These are phyloP conservation scores for Crotophaga sulcirostris DNA, from an alignment of 2,113 vertebrate species.

Conservation along the genomic window DNA sequence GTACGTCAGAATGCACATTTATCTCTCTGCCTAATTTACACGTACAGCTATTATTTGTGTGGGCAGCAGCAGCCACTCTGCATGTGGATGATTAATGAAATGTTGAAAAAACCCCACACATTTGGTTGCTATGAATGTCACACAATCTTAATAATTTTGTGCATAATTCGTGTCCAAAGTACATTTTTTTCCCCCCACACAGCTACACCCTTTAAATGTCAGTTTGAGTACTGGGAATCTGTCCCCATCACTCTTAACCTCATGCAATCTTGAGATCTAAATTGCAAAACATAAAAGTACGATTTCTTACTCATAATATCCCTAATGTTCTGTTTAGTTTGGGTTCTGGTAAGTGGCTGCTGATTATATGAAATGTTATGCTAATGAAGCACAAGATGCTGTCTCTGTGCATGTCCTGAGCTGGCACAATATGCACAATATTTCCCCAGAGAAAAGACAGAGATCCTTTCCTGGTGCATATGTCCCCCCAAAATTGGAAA, in stretches of 20 bases:
- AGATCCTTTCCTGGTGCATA: constrained; percentile 14
- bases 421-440: background rate
- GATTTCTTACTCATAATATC: background rate
- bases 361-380: background rate
- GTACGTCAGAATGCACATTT: background rate
- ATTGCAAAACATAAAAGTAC: background rate
- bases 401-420: background rate
- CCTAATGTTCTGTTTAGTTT: background rate
- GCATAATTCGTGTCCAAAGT: background rate
- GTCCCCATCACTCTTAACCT: background rate
- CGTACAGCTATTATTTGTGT: background rate
- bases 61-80: background rate
- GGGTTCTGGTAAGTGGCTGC: background rate
- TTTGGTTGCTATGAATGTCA: background rate
- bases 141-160: background rate
- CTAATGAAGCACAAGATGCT: background rate
- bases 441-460: constrained; percentile 1
- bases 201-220: background rate
- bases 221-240: background rate
- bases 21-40: background rate
- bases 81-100: background rate
- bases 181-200: rapidly evolving
- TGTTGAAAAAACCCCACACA: background rate
- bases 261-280: background rate
- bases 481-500: background rate